Base-by-base conservation (phyloP, 2,113 vertebrate species). In the Stigmatopora nigra region DNA sequence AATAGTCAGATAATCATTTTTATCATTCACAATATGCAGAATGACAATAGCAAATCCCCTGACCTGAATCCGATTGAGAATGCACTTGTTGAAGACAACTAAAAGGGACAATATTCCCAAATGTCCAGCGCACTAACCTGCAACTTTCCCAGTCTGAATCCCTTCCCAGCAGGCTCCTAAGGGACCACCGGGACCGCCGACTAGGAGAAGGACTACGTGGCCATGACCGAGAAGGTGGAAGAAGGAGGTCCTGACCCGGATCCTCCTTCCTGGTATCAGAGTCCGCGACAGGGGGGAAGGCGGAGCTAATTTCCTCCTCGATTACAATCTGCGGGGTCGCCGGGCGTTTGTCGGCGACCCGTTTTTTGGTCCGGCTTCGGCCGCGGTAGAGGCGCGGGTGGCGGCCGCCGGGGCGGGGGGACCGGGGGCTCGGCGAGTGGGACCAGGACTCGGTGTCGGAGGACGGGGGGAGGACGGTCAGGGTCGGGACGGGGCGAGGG, bases 401-500 rank as follows among this genome's bases (percentile, higher is more conserved):
- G 36, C 65, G 66, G 7, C 66, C 57, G 12, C 66, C 57, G 12
- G 64, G 70, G 7, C 81, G 76, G 0, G 73, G 69, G 7, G n/a
- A 64, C 13, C 77, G 75, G 3, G 90, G 91, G 62, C 89, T 91
- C 0, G 90, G 82, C 0, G 90, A 91, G 51, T 80, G 77, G 17
- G 91, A 92, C 88, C 89, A 89, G 60, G 90, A 87, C 78, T 91
- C 88, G 0, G 88, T 88, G 45, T 92, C 89, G 0, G 90, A 90
- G 16, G 90, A 91, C 0, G 90, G 88, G 0, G 90, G 89, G 65
- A 91, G 79, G 77, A 91, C 46, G 17, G 71, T 88, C 62, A 91
- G 77, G 7, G 76, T 87, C 1, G 90, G 90, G 63, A 92, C 72
- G 8, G 84, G 71, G 65, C 80, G 84, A 55, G 83, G 61, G 57